These are phyloP conservation scores for Panurus biarmicus DNA, from an alignment of 2,113 vertebrate genomes.

Conservation along the genomic window DNA sequence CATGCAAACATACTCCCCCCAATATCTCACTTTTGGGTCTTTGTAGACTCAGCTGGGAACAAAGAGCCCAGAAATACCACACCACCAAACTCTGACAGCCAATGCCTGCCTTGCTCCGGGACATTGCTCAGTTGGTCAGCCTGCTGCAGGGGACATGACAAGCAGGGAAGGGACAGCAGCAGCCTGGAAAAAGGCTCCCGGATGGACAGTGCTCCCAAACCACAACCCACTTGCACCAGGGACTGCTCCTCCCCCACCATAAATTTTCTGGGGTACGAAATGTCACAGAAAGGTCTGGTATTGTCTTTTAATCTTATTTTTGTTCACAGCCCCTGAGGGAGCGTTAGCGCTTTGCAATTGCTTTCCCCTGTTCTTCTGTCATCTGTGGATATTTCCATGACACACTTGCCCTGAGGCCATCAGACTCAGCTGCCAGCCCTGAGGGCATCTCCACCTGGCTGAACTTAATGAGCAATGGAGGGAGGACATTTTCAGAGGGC, in stretches of 20 bases:
- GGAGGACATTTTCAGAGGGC: not conserved
- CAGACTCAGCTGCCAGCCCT: not conserved
- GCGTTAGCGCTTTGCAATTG: not conserved
- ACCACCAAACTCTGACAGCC: not conserved
- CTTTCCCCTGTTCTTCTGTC: not conserved
- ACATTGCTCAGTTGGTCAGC: not conserved
- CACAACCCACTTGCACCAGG: not conserved
- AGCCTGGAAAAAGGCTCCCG: not conserved
- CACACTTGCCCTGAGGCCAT: not conserved
- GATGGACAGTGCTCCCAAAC: not conserved
- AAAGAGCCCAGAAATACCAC: not conserved
- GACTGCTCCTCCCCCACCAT: not conserved
- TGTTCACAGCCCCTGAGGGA: not conserved
- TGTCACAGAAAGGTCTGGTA: not conserved
- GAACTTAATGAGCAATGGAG: not conserved
- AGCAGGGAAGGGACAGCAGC: not conserved
- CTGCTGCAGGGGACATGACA: not conserved
- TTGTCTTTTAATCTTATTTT: not conserved
- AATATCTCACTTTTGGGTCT: not conserved
- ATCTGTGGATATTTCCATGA: not conserved
- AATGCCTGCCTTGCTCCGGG: not conserved
- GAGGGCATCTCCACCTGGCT: not conserved
- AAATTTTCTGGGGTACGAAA: not conserved
- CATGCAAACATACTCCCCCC: not conserved
- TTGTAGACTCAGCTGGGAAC: not conserved